A percentile compares a stretch with the other conserved stretches of the same genome.
Evolutionary conservation across 2,113 vertebrate species (phyloP).

Genomic region (Serilophus lunatus): DNA sequence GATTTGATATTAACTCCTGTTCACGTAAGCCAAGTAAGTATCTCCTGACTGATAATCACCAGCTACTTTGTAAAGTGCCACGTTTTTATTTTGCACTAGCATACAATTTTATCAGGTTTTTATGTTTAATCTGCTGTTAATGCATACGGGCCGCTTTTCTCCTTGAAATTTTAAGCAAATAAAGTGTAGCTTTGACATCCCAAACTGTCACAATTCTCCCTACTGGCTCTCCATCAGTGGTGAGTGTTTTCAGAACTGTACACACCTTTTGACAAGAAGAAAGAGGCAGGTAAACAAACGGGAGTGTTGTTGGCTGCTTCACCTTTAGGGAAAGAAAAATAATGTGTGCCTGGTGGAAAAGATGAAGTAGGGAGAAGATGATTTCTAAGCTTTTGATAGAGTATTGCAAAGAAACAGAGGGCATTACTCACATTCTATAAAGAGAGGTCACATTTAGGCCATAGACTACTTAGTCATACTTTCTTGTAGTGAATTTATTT

Average conservation of each 20-base stretch:
- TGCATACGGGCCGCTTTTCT: neutral
- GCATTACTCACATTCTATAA: neutral
- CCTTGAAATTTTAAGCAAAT: neutral
- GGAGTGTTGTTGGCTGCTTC: neutral
- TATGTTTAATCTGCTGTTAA: neutral
- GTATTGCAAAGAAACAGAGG: neutral
- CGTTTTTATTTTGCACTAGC: neutral
- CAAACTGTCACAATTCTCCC: neutral
- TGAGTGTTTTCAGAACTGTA: neutral
- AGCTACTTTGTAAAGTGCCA: neutral
- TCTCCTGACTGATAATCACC: slow-evolving; percentile 1
- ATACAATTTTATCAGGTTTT: neutral
- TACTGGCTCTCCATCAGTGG: neutral
- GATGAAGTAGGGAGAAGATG: neutral
- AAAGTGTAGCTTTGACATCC: neutral
- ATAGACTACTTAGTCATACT: neutral
- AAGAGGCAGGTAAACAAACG: neutral
- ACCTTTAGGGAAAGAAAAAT: neutral
- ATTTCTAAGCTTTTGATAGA: slow-evolving; percentile 6
- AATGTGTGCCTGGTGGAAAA: neutral
- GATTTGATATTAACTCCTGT: slow-evolving; percentile 93
- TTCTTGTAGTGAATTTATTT: slow-evolving; percentile 34
- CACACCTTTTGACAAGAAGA: neutral
- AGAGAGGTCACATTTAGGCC: neutral
- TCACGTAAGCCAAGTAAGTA: slow-evolving; percentile 90